Percentiles rank a stretch among this genome's conserved stretches.
These are phyloP conservation scores for Caenorhabditis latens DNA, from an alignment of 1,140 invertebrate species.

Conservation along the genomic window DNA sequence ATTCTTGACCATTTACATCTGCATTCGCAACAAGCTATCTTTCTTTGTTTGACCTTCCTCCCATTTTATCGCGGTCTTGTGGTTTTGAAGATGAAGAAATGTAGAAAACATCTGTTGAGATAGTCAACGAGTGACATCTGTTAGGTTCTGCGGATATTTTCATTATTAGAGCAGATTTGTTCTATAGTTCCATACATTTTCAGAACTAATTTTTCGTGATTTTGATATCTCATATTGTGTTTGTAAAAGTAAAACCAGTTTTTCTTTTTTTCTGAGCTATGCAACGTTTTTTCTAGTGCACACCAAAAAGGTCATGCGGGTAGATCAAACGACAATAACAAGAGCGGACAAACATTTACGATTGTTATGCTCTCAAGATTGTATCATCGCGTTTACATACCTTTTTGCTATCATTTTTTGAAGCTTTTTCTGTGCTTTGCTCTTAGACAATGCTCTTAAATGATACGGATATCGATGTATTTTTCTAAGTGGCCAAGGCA, in stretches of 20 bases:
- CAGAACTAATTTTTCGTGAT: too few relatives aligned
- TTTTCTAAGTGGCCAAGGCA: background rate
- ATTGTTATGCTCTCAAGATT: background rate
- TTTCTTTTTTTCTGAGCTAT: too few relatives aligned
- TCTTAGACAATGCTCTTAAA: background rate
- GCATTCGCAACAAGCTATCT: constrained; percentile 11
- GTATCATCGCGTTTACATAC: background rate
- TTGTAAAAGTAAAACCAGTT: too few relatives aligned
- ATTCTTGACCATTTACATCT: constrained; percentile 15
- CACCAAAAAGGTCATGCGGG: constrained; percentile 6
- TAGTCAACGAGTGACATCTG: background rate
- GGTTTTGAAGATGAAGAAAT: background rate
- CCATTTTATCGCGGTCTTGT: background rate
- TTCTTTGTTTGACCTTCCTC: background rate
- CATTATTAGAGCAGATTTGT: background rate
- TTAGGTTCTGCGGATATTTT: too few relatives aligned
- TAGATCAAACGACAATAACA: constrained; percentile 27
- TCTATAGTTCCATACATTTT: background rate
- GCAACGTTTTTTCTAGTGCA: background rate
- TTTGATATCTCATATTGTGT: too few relatives aligned
- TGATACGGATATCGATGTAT: constrained; percentile 43
- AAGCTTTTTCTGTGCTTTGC: background rate
- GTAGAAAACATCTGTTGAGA: background rate
- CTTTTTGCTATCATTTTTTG: background rate
- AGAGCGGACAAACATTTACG: background rate